A percentile compares a stretch with the other conserved stretches of the same genome.
Conservation (phyloP, 2,797 vertebrate species). For the Microhierax caerulescens region DNA sequence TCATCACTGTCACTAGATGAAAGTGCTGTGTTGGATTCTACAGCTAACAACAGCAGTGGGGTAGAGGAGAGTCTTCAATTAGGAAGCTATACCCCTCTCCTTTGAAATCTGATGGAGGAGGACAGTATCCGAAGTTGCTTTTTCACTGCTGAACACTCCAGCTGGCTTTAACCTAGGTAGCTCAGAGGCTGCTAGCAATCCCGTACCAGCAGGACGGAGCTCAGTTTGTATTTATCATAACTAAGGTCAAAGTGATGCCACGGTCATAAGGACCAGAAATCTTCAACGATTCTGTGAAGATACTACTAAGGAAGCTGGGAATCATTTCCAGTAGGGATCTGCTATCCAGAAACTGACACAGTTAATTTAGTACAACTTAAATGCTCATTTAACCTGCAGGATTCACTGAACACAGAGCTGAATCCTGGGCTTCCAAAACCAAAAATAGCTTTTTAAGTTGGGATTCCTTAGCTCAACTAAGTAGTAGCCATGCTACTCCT, state of each 20-base stretch:
- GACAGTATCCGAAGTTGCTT: neutral
- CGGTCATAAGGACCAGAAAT: neutral
- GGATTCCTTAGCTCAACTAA: neutral
- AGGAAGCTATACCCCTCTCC: neutral
- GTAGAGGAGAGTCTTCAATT: neutral
- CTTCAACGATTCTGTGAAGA: neutral
- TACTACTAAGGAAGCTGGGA: neutral
- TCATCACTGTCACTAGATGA: slow-evolving; percentile 8
- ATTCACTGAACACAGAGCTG: neutral
- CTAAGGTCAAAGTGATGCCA: neutral
- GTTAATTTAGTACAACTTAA: neutral
- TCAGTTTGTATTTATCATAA: neutral
- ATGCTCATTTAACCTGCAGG: neutral
- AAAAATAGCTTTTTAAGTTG: neutral
- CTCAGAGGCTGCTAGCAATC: neutral
- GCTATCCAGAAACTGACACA: neutral
- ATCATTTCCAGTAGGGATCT: neutral
- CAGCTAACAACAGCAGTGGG: neutral
- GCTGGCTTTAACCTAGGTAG: neutral
- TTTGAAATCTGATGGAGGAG: neutral
- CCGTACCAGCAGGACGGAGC: neutral
- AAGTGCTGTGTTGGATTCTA: neutral
- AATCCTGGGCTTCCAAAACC: neutral
- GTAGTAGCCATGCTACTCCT: neutral
- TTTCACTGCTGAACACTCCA: neutral